Conservation (phyloP, 2,888 invertebrate species). For the Nysson spinosus region DNA sequence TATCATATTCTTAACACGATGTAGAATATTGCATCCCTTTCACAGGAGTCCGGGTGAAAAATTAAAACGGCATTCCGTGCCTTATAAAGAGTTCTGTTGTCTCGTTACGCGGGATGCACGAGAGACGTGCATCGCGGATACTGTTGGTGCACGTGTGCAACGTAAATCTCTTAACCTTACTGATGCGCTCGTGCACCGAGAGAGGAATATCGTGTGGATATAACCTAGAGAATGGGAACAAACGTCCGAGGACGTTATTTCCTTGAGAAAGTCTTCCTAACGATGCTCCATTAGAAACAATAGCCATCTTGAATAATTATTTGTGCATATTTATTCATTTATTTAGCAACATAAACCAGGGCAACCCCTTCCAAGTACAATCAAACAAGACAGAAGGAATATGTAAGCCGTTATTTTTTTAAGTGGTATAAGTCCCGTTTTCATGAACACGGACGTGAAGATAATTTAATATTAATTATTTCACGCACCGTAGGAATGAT, state of each 20-base stretch:
- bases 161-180: constrained; percentile 68
- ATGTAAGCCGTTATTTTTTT: too few species aligned
- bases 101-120: constrained; percentile 69
- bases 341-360: too few species aligned
- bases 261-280: constrained; percentile 29
- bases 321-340: too few species aligned
- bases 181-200: constrained; percentile 43
- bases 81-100: constrained; percentile 72
- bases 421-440: too few species aligned
- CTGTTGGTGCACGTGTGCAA: constrained; percentile 66
- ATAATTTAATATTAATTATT: too few species aligned
- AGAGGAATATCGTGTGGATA: constrained; percentile 32
- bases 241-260: constrained; percentile 45
- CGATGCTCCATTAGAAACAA: constrained; percentile 6
- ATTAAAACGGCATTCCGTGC: constrained; percentile 54
- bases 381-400: too few species aligned
- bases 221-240: constrained; percentile 53
- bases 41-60: constrained; percentile 33
- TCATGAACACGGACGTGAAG: too few species aligned
- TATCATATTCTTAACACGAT: constrained; percentile 48
- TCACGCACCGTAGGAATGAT: too few species aligned
- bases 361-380: too few species aligned
- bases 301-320: not conserved
- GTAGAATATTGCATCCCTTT: constrained; percentile 35
- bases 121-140: constrained; percentile 50